Evolutionary conservation across 2,888 invertebrate genomes (phyloP).

Genomic region (Hirtodrosophila histrioides): DNA sequence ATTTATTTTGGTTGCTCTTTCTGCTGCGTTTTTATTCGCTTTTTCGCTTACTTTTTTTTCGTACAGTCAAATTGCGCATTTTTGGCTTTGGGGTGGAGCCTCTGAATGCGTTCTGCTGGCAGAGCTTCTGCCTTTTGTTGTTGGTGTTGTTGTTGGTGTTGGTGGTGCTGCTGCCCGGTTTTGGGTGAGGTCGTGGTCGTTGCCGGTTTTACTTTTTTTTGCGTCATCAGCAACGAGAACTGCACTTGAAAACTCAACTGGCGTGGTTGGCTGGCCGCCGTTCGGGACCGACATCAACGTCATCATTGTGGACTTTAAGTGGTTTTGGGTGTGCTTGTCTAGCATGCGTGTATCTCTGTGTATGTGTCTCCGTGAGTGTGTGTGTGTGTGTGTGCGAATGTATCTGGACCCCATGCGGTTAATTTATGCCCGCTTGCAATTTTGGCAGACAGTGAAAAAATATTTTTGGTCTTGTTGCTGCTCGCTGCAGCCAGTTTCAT

Average conservation of each 20-base stretch:
- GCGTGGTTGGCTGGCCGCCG: slow-evolving; percentile 59
- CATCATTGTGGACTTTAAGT: slow-evolving; percentile 79
- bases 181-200: slow-evolving; percentile 76
- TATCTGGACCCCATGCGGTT: slow-evolving; percentile 78
- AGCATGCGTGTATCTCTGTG: slow-evolving; percentile 38
- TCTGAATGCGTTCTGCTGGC: slow-evolving; percentile 59
- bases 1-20: slow-evolving; percentile 73
- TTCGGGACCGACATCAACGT: slow-evolving; percentile 69
- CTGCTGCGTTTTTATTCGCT: slow-evolving; percentile 67
- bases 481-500: slow-evolving; percentile 71
- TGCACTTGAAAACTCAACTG: slow-evolving; percentile 80
- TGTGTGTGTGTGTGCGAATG: slow-evolving; percentile 40
- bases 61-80: slow-evolving; percentile 78
- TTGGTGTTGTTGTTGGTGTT: slow-evolving; percentile 25
- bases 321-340: slow-evolving; percentile 76
- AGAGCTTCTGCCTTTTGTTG: slow-evolving; percentile 65
- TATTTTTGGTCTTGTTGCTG: slow-evolving; percentile 73
- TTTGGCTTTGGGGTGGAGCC: slow-evolving; percentile 79
- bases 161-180: slow-evolving; percentile 39
- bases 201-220: slow-evolving; percentile 70
- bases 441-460: slow-evolving; percentile 79
- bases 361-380: slow-evolving; percentile 35
- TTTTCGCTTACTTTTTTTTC: slow-evolving; percentile 65
- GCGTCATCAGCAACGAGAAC: slow-evolving; percentile 71
- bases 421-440: slow-evolving; percentile 77